Evolutionary conservation across 2,888 invertebrate species (phyloP).

Genomic region (Griposia aprilina): DNA sequence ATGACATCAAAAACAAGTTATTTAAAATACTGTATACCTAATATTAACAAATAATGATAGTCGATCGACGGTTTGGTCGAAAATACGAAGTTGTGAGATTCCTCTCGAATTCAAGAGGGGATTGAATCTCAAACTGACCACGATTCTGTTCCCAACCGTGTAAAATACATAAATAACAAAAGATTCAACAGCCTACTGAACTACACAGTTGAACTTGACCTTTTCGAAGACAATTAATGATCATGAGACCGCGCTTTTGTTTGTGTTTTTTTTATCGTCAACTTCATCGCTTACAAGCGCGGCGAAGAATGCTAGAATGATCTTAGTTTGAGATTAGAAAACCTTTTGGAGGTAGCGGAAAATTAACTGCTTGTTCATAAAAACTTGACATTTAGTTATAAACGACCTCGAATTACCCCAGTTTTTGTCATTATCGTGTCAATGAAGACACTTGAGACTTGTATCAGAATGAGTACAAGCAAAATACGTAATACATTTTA

Average conservation of each 20-base stretch:
- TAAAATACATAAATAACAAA: slow-evolving; percentile 3
- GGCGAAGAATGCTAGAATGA: slow-evolving; percentile 18
- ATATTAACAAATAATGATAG: neutral
- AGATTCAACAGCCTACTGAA: slow-evolving; percentile 11
- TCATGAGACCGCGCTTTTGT: slow-evolving; percentile 34
- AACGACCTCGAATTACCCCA: slow-evolving; percentile 4
- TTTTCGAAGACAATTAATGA: slow-evolving; percentile 53
- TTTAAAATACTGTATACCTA: neutral
- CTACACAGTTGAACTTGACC: slow-evolving; percentile 43
- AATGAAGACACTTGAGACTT: neutral
- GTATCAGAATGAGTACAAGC: neutral
- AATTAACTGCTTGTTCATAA: neutral
- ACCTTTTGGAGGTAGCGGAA: slow-evolving; percentile 7
- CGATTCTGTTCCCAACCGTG: neutral
- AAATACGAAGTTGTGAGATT: neutral
- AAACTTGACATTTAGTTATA: neutral
- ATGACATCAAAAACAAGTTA: neutral
- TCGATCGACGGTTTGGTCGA: no score
- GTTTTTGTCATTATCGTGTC: neutral
- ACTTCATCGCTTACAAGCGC: slow-evolving; percentile 21
- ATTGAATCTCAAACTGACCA: neutral
- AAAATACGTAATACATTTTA: neutral
- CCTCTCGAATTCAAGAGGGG: neutral
- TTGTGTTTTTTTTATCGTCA: slow-evolving; percentile 41
- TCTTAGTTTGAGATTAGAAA: slow-evolving; percentile 27